A percentile compares a stretch with the other conserved stretches of the same genome.
Conservation (phyloP, 2,888 invertebrate species). For the Mechanitis messenoides region DNA sequence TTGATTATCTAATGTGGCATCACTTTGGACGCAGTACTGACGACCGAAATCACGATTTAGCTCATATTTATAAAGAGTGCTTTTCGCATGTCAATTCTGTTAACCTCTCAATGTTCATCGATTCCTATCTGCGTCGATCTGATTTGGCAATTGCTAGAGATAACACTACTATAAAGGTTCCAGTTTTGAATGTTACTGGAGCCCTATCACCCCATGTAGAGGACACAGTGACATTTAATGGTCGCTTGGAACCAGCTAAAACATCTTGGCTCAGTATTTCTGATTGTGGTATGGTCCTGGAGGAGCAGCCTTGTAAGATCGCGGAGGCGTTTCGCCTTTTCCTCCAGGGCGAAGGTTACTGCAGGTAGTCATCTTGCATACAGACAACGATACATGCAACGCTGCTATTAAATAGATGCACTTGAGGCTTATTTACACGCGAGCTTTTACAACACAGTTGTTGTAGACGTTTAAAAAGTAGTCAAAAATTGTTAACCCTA, state of each 20-base stretch:
- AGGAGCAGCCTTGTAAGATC: slow-evolving; percentile 98
- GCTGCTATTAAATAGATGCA: slow-evolving; percentile 63
- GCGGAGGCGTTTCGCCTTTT: slow-evolving; percentile 98
- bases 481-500: slow-evolving; percentile 63
- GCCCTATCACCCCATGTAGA: slow-evolving; percentile 96
- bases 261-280: slow-evolving; percentile 99
- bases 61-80: slow-evolving; percentile 94
- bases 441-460: slow-evolving; percentile 67
- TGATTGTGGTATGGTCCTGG: slow-evolving; percentile 98
- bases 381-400: slow-evolving; percentile 41
- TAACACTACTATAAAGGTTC: slow-evolving; percentile 82
- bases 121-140: slow-evolving; percentile 93
- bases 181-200: slow-evolving; percentile 96
- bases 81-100: slow-evolving; percentile 95
- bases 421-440: slow-evolving; percentile 67
- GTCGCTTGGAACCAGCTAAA: slow-evolving; percentile 94
- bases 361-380: slow-evolving; percentile 76
- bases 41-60: slow-evolving; percentile 95
- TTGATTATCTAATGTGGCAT: slow-evolving; percentile 99
- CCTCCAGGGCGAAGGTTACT: slow-evolving; percentile 98
- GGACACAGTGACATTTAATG: slow-evolving; percentile 97
- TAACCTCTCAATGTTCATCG: slow-evolving; percentile 96
- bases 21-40: slow-evolving; percentile 95
- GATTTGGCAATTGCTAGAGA: slow-evolving; percentile 88
- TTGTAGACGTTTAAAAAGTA: slow-evolving; percentile 67